Conservation (phyloP, 2,113 vertebrate species). For the Atlantisia rogersi region DNA sequence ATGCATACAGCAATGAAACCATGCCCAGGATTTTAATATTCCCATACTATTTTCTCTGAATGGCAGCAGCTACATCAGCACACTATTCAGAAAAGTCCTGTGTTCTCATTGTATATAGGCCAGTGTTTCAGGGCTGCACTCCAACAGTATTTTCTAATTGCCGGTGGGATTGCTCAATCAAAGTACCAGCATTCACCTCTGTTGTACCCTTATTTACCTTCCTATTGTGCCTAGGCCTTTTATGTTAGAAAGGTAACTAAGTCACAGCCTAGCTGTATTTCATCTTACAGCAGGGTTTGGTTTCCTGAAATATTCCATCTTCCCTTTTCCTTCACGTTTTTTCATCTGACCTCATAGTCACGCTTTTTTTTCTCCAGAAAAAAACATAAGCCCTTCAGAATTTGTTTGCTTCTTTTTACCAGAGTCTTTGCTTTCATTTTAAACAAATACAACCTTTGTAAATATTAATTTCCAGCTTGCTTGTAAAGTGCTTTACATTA, state of each 20-base stretch:
- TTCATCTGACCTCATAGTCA: neutral
- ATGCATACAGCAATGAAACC: neutral
- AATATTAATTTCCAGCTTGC: neutral
- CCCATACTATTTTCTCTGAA: neutral
- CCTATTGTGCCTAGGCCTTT: neutral
- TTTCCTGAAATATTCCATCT: neutral
- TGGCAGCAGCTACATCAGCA: neutral
- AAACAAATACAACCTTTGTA: neutral
- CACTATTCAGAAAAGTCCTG: neutral
- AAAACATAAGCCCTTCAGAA: neutral
- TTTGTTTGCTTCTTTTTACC: neutral
- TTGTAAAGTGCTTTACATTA: neutral
- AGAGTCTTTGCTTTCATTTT: neutral
- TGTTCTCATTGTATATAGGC: neutral
- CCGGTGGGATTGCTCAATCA: neutral
- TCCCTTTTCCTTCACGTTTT: neutral
- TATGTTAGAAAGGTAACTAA: neutral
- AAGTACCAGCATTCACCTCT: neutral
- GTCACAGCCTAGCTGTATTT: neutral
- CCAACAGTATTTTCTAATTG: neutral
- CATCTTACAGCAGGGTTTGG: neutral
- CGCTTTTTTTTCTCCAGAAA: neutral
- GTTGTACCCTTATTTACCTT: neutral
- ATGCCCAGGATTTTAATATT: neutral
- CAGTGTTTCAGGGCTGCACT: neutral